Conservation (phyloP, 2,797 vertebrate genomes). For the Enteromius thamalakanensis region DNA sequence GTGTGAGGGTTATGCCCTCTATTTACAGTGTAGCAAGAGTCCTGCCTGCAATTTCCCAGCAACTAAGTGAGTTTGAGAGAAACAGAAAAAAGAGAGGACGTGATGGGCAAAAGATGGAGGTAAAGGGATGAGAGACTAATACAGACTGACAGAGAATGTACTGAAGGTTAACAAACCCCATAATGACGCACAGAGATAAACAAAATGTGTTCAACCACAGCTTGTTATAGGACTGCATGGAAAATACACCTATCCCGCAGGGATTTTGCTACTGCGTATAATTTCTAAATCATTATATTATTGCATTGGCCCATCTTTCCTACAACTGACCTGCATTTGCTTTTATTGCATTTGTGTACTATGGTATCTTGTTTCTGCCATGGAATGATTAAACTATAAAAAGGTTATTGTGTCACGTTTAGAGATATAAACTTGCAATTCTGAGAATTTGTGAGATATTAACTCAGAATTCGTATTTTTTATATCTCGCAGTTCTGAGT, state of each 20-base stretch:
- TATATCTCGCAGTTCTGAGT: neutral
- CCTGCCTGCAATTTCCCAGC: slow-evolving; percentile 28
- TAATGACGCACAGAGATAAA: neutral
- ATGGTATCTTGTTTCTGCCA: neutral
- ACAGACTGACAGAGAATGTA: neutral
- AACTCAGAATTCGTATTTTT: neutral
- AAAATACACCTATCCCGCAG: neutral
- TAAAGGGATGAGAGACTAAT: neutral
- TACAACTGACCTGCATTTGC: neutral
- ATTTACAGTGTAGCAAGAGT: slow-evolving; percentile 40
- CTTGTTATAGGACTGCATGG: neutral
- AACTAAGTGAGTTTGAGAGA: slow-evolving; percentile 51
- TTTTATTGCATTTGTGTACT: neutral
- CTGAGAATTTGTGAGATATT: neutral
- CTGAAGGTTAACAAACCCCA: slow-evolving; percentile 32
- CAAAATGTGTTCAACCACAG: neutral
- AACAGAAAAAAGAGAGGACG: slow-evolving; percentile 34
- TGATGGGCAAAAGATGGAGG: slow-evolving; percentile 37
- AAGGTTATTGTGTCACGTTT: neutral
- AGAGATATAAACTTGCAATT: neutral
- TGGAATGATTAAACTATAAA: neutral
- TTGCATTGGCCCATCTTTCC: neutral
- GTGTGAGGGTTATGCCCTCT: slow-evolving; percentile 14
- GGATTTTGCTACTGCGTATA: neutral
- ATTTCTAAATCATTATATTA: neutral